Percentiles rank a stretch among this genome's conserved stretches.
Evolutionary conservation across 2,113 vertebrate species (phyloP).

Genomic region (Podarcis cretensis): DNA sequence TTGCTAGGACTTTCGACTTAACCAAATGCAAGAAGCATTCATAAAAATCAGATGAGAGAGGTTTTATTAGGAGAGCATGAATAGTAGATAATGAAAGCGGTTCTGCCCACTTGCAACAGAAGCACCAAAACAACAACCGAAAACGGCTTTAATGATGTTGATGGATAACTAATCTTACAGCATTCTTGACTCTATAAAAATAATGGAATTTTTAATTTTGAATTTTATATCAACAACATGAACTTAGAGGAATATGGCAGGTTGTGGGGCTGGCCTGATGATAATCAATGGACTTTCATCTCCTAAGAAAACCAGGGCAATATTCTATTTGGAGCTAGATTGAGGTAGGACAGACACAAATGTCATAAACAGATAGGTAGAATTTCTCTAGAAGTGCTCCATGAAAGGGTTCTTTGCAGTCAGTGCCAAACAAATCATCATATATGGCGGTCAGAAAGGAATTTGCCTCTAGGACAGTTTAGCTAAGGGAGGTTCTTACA

Average conservation of each 20-base stretch:
- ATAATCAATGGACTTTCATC: not conserved
- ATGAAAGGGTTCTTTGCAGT: not conserved
- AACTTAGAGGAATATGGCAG: not conserved
- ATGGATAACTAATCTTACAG: conserved; percentile 38
- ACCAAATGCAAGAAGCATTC: conserved; percentile 42
- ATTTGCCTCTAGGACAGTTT: too few species aligned
- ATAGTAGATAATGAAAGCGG: conserved; percentile 50
- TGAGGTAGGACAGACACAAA: not conserved
- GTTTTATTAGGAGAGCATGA: conserved; percentile 56
- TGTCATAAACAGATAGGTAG: not conserved
- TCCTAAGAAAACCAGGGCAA: not conserved
- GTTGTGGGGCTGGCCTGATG: not conserved
- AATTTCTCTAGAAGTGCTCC: not conserved
- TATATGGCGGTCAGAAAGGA: not conserved
- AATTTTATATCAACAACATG: conserved; percentile 10
- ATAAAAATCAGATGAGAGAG: conserved; percentile 53
- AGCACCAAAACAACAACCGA: not conserved
- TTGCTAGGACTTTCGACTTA: conserved; percentile 65
- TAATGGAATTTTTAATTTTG: conserved; percentile 42
- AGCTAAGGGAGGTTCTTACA: too few species aligned
- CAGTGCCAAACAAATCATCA: not conserved
- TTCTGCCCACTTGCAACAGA: conserved; percentile 38
- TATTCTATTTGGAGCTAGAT: not conserved
- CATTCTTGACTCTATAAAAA: conserved; percentile 40
- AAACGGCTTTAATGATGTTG: conserved; percentile 53